Evolutionary conservation across 1,140 invertebrate genomes (phyloP).

Genomic region (Drosophila grimshawi): DNA sequence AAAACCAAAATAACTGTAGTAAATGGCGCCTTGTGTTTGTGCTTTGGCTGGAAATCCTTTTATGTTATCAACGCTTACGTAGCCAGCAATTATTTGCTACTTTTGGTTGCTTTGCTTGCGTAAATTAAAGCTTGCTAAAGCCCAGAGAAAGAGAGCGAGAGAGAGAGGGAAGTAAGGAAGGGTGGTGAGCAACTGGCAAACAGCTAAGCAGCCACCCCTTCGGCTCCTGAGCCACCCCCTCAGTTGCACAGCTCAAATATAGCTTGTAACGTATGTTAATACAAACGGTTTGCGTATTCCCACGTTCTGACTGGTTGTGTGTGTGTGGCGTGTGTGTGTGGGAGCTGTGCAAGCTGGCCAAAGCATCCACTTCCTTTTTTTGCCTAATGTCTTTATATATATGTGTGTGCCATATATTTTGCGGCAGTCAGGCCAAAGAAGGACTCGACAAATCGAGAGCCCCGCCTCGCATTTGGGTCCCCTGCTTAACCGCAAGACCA

Average conservation of each 20-base stretch:
- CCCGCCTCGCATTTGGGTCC: neutral
- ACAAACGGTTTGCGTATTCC: conserved; percentile 58
- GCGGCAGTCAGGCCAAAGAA: conserved; percentile 29
- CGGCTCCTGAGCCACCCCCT: neutral
- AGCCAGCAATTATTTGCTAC: conserved; percentile 77
- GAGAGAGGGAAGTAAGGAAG: neutral
- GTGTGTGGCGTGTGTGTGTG: conserved; percentile 1
- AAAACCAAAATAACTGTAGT: conserved; percentile 21
- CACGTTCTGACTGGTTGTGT: conserved; percentile 20
- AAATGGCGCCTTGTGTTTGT: conserved; percentile 47
- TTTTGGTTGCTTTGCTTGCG: conserved; percentile 67
- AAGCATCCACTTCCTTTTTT: conserved; percentile 43
- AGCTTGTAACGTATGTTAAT: conserved; percentile 56
- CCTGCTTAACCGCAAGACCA: conserved; percentile 71
- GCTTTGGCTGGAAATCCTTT: conserved; percentile 66
- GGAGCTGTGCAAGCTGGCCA: conserved; percentile 27
- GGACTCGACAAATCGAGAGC: conserved; percentile 33
- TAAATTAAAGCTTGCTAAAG: conserved; percentile 72
- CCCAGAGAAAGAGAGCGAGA: conserved; percentile 1
- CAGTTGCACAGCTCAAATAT: conserved; percentile 9
- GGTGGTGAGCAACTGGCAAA: neutral
- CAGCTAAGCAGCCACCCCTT: no score
- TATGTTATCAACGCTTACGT: conserved; percentile 71
- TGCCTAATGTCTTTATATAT: conserved; percentile 58
- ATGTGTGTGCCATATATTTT: conserved; percentile 32